A percentile compares a stretch with the other conserved stretches of the same genome.
phyloP scores from a whole-genome alignment of 2,797 vertebrate genomes.

The Diplodus puntazzo region DNA sequence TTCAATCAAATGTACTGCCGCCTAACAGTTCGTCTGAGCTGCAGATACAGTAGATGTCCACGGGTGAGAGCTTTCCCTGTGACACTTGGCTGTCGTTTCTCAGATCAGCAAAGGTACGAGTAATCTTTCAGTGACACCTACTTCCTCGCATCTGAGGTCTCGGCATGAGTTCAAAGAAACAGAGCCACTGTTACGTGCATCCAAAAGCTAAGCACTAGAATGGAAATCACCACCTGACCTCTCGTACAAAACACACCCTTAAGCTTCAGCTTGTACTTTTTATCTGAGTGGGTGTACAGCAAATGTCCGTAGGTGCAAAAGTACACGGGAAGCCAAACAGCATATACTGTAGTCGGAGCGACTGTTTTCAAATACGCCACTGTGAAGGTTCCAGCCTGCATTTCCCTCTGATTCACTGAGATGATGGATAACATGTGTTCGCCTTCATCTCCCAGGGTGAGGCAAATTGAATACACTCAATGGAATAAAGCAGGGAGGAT shows the following conservation, averaged over 20 bases:
- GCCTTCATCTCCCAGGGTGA: constrained; percentile 43
- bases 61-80: background rate
- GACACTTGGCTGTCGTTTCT: constrained; percentile 16
- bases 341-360: background rate
- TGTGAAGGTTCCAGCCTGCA: constrained; percentile 3
- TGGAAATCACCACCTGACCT: background rate
- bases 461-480: constrained; percentile 58
- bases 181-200: constrained; percentile 46
- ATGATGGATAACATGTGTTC: constrained; percentile 55
- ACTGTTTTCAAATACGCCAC: constrained; percentile 18
- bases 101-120: constrained; percentile 52
- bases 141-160: constrained; percentile 40
- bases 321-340: constrained; percentile 18
- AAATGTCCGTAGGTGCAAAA: background rate
- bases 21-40: background rate
- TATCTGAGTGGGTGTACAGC: background rate
- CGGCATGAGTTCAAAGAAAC: constrained; percentile 26
- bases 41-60: background rate
- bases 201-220: background rate
- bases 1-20: background rate
- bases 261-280: background rate
- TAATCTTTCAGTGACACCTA: constrained; percentile 60
- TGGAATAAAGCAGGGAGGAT: constrained; percentile 56
- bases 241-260: background rate
- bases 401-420: constrained; percentile 38